These are phyloP conservation scores for Calameuta filiformis DNA, from an alignment of 2,888 invertebrate genomes.

Conservation along the genomic window DNA sequence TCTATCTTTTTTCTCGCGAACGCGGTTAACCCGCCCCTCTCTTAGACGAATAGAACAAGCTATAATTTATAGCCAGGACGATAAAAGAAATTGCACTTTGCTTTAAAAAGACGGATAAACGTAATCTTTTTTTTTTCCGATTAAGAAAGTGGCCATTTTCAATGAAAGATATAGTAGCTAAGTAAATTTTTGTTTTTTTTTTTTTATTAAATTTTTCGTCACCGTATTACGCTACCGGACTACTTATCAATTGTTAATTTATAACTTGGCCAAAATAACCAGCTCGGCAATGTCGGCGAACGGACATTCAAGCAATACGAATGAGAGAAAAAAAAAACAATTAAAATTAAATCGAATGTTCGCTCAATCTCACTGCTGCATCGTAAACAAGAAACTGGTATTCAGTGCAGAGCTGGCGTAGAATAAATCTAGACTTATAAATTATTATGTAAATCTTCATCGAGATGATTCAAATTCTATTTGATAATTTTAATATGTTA, in stretches of 20 bases:
- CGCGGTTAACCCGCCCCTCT: neutral
- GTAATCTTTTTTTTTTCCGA: neutral
- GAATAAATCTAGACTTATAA: neutral
- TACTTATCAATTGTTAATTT: neutral
- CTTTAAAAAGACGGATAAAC: neutral
- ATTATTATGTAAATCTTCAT: neutral
- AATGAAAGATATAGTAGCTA: neutral
- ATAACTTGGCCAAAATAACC: neutral
- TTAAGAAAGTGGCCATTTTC: neutral
- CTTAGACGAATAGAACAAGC: neutral
- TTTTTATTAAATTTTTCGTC: neutral
- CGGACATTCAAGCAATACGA: neutral
- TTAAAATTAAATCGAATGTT: constrained; percentile 15
- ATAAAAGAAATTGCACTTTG: neutral
- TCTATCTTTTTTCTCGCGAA: neutral
- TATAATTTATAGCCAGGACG: neutral
- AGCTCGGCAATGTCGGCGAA: neutral
- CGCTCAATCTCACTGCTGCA: constrained; percentile 41
- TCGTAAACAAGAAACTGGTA: constrained; percentile 40
- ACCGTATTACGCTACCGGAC: neutral
- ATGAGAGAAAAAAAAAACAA: constrained; percentile 11
- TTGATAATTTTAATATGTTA: constrained; percentile 63
- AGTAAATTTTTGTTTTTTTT: neutral
- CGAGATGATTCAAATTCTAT: constrained; percentile 34
- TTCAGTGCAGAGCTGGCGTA: constrained; percentile 42